These are phyloP conservation scores for Mythimna albipuncta DNA, from an alignment of 2,888 invertebrate species.

Conservation along the genomic window DNA sequence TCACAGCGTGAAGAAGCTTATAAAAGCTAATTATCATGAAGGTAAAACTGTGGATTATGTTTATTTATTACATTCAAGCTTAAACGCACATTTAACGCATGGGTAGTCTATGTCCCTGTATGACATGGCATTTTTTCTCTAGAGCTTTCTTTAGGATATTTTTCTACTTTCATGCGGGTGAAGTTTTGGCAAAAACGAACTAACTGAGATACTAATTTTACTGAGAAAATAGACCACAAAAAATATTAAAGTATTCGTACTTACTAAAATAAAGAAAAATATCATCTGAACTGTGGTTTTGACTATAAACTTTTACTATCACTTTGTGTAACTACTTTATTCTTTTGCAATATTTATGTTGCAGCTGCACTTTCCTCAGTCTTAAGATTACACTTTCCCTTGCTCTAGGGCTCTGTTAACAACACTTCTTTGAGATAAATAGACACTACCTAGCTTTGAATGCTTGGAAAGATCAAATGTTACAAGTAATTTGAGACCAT, in stretches of 20 bases:
- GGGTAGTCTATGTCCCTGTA: too few species aligned
- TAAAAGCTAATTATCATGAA: too few species aligned
- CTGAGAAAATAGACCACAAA: neutral
- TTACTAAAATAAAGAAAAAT: neutral
- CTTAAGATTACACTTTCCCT: constrained; percentile 26
- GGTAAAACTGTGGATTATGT: too few species aligned
- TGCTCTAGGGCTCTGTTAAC: constrained; percentile 10
- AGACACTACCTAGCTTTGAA: neutral
- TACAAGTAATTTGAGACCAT: neutral
- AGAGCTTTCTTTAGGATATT: too few species aligned
- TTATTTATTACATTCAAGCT: too few species aligned
- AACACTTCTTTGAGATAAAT: neutral
- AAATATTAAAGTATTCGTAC: neutral
- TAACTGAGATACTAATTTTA: neutral
- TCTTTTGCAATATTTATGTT: constrained; percentile 17
- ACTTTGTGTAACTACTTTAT: constrained; percentile 36
- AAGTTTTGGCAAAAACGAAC: neutral
- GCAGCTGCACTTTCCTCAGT: constrained; percentile 33
- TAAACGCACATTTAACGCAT: too few species aligned
- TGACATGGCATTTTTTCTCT: too few species aligned
- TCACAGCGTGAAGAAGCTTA: too few species aligned
- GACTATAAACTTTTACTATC: neutral
- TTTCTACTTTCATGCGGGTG: too few species aligned
- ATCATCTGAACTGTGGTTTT: neutral
- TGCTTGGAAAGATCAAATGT: constrained; percentile 4